phyloP scores from a whole-genome alignment of 2,113 vertebrate genomes.

The Microcebus griseorufus region DNA sequence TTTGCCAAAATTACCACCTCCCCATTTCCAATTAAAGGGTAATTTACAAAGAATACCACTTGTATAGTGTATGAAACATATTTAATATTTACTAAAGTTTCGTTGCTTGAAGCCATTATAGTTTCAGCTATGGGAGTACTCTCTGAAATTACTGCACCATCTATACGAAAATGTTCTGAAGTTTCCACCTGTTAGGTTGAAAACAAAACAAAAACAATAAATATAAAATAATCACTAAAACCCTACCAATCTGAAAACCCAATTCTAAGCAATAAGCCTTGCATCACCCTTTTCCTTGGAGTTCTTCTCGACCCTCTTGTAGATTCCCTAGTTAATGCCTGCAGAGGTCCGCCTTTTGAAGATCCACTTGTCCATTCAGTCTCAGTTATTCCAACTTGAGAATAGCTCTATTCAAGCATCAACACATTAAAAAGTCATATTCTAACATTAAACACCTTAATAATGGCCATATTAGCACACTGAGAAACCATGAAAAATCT shows the following conservation, averaged over 20 bases:
- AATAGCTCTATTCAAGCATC: conserved; percentile 87
- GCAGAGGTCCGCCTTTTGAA: conserved; percentile 88
- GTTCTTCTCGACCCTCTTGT: conserved; percentile 88
- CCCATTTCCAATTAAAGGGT: conserved; percentile 67
- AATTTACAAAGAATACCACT: conserved; percentile 80
- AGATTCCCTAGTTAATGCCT: conserved; percentile 89
- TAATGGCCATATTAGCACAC: conserved; percentile 71
- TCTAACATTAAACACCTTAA: conserved; percentile 70
- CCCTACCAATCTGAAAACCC: conserved; percentile 75
- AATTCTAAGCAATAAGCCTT: conserved; percentile 84
- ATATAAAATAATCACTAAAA: conserved; percentile 76
- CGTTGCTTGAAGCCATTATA: conserved; percentile 89
- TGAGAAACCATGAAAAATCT: conserved; percentile 42
- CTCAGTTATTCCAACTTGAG: conserved; percentile 87
- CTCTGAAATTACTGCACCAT: conserved; percentile 88
- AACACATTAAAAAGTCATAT: conserved; percentile 85
- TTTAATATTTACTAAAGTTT: conserved; percentile 90
- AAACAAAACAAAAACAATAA: conserved; percentile 87
- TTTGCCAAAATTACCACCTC: conserved; percentile 72
- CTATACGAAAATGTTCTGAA: conserved; percentile 87
- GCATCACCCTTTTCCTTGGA: conserved; percentile 90
- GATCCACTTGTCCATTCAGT: conserved; percentile 88
- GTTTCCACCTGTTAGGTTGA: conserved; percentile 90
- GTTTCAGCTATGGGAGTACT: conserved; percentile 89
- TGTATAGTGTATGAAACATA: conserved; percentile 80